Percentiles rank a stretch among this genome's conserved stretches.
phyloP scores from a whole-genome alignment of 2,888 invertebrate genomes.

The Lobophora halterata region DNA sequence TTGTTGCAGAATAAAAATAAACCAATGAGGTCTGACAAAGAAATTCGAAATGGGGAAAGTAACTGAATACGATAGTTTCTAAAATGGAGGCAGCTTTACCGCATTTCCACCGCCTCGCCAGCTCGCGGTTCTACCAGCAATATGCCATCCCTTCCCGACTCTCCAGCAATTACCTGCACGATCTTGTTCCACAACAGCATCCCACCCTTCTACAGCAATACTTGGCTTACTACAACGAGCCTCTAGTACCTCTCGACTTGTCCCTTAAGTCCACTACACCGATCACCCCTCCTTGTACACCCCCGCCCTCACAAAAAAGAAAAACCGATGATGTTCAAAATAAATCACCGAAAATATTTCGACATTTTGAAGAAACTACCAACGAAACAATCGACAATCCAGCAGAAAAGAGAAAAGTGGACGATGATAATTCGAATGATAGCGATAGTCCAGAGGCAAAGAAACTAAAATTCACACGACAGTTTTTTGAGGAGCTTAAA shows the following conservation, averaged over 20 bases:
- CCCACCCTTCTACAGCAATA: slow-evolving; percentile 77
- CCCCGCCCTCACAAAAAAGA: slow-evolving; percentile 77
- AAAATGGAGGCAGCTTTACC: slow-evolving; percentile 73
- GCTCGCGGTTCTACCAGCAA: slow-evolving; percentile 69
- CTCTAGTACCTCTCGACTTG: slow-evolving; percentile 86
- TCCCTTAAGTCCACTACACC: slow-evolving; percentile 86
- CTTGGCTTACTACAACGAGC: slow-evolving; percentile 81
- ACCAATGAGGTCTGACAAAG: slow-evolving; percentile 25
- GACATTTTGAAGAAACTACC: slow-evolving; percentile 65
- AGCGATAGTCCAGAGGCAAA: slow-evolving; percentile 71
- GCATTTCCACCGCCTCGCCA: slow-evolving; percentile 63
- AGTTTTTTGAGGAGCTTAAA: slow-evolving; percentile 69
- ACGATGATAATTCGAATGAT: slow-evolving; percentile 65
- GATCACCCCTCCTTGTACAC: slow-evolving; percentile 89
- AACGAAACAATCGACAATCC: slow-evolving; percentile 51
- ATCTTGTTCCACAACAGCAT: slow-evolving; percentile 68
- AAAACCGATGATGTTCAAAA: slow-evolving; percentile 59
- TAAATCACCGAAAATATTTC: slow-evolving; percentile 66
- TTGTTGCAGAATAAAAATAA: slow-evolving; percentile 46
- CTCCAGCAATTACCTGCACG: slow-evolving; percentile 68
- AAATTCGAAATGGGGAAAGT: slow-evolving; percentile 30
- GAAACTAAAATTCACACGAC: slow-evolving; percentile 69
- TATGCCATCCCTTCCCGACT: slow-evolving; percentile 65
- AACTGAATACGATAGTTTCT: slow-evolving; percentile 23
- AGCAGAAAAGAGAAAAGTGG: slow-evolving; percentile 49